A percentile compares a stretch with the other conserved stretches of the same genome.
These are phyloP conservation scores for Ferrisia virgata DNA, from an alignment of 2,888 invertebrate species.

Conservation along the genomic window DNA sequence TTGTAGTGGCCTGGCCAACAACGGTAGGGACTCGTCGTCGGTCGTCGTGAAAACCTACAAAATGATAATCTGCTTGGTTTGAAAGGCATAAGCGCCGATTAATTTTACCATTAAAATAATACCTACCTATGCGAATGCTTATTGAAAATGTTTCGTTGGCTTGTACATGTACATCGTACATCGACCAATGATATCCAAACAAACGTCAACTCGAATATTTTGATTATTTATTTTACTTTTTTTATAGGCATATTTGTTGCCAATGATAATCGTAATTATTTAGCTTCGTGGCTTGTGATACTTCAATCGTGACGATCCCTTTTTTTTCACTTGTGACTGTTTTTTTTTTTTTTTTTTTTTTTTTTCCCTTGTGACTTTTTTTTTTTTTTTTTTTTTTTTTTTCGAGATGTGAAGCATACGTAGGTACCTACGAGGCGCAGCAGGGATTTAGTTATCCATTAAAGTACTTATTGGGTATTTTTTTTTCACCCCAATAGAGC, in stretches of 20 bases:
- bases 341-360: too few relatives aligned
- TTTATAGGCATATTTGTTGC: background rate
- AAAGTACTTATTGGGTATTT: background rate
- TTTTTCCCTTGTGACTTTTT: too few relatives aligned
- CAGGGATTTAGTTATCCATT: too few relatives aligned
- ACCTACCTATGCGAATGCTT: background rate
- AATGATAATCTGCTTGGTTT: background rate
- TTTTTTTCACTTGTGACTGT: too few relatives aligned
- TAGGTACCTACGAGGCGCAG: too few relatives aligned
- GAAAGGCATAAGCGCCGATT: background rate
- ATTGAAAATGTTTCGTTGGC: background rate
- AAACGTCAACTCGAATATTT: background rate
- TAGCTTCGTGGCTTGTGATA: too few relatives aligned
- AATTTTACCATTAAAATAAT: background rate
- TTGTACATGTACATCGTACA: background rate
- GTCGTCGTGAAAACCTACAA: constrained; percentile 1
- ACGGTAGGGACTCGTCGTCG: background rate
- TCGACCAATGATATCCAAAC: background rate
- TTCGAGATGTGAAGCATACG: too few relatives aligned
- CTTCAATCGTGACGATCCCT: too few relatives aligned
- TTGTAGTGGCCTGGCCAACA: background rate
- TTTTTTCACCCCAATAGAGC: background rate
- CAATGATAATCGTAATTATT: too few relatives aligned
- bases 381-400: too few relatives aligned
- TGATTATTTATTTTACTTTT: background rate